These are phyloP conservation scores for Myotis findleyi DNA, from an alignment of 2,797 vertebrate species.

Conservation along the genomic window DNA sequence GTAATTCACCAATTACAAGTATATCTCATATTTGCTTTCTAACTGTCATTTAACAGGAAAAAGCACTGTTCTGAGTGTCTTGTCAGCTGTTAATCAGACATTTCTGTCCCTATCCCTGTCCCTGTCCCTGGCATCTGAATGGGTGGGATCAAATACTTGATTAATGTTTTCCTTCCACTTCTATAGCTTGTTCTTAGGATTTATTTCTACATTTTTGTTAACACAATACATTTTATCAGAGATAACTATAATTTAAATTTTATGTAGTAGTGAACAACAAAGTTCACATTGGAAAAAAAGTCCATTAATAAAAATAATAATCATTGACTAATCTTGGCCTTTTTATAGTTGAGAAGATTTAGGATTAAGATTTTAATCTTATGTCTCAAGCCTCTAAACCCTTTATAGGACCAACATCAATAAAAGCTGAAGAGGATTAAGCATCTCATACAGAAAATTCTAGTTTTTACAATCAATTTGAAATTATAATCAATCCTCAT, in stretches of 20 bases:
- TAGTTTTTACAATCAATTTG: conserved; percentile 53
- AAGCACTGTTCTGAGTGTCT: not conserved
- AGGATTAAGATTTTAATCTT: conserved; percentile 49
- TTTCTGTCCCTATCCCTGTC: not conserved
- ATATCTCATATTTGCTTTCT: not conserved
- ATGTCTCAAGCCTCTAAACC: not conserved
- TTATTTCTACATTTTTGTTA: not conserved
- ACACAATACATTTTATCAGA: not conserved
- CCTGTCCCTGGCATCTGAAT: not conserved
- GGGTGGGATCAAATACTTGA: not conserved
- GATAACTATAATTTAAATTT: not conserved
- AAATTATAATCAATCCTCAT: not conserved
- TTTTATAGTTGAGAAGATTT: conserved; percentile 31
- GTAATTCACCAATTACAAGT: not conserved
- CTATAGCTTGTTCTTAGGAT: not conserved
- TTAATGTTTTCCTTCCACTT: not conserved
- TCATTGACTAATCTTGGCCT: conserved; percentile 3
- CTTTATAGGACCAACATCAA: not conserved
- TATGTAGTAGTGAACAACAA: not conserved
- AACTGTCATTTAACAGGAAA: not conserved
- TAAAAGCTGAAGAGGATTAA: not conserved
- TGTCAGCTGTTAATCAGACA: not conserved
- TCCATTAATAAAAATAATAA: not conserved
- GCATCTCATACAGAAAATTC: not conserved
- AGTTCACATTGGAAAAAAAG: not conserved